Base-by-base conservation (phyloP, 2,888 invertebrate genomes). In the Vandiemenella viatica region DNA sequence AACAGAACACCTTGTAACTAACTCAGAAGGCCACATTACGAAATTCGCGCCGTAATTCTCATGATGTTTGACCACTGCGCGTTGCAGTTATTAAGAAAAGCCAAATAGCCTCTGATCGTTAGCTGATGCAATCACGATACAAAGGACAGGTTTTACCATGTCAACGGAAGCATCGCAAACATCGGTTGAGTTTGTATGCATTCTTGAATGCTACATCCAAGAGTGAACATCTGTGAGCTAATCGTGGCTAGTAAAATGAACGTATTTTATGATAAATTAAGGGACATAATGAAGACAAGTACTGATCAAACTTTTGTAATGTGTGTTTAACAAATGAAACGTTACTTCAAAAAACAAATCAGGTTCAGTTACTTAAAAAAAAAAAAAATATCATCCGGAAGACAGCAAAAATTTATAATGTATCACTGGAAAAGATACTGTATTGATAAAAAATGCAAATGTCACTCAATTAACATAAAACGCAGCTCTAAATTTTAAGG, bases 181-280 rank as follows among this genome's bases (percentile, higher is more conserved):
- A 43, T 19, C 43, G 13, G 43, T 43, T 19, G 43, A 43, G 10
- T 43, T 43, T 19, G 43, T 43, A 19, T 43, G 15, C 43, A 43
- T 5, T 18, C 43, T 43, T 43, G 18, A 43, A 16, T 43, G 10
- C 5, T n/a, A 17, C 7, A 17, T 19, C 43, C 16, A 19, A 43
- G 43, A 17, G 43, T 43, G 43, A 43, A 43, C 43, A 43, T 43
- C 43, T 43, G 43, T 43, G 43, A 16, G 43, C 17, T 43, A 43
- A 43, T 43, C 43, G 19, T 43, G 43, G 19, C 43, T 43, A 43
- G 19, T 43, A 43, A 43, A 43, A 43, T 18, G 17, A 19, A 43
- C 43, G n/a, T n/a, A n/a, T n/a, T n/a, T n/a, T n/a, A n/a, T n/a
- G n/a, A n/a, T n/a, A n/a, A n/a, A n/a, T n/a, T 40, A 40, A 40